Percentiles rank a stretch among this genome's conserved stretches.
phyloP scores from a whole-genome alignment of 1,140 invertebrate species.

The Drosophila nasuta region DNA sequence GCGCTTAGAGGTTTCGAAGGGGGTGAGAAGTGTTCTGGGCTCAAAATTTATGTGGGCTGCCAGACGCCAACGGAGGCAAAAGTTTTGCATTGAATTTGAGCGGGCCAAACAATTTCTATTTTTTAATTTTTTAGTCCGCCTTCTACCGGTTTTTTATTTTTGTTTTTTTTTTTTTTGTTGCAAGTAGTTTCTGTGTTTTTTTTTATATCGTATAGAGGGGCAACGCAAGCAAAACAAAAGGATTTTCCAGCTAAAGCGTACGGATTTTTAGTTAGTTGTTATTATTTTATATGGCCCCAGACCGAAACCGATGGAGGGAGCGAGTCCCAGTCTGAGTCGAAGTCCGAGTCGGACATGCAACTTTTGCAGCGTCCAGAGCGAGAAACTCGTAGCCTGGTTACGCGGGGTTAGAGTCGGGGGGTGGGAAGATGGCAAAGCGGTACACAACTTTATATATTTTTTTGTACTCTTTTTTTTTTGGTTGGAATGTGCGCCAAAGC shows the following conservation, averaged over 20 bases:
- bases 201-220: constrained; percentile 33
- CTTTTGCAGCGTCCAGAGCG: constrained; percentile 62
- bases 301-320: constrained; percentile 26
- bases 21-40: constrained; percentile 4
- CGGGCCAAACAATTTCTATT: constrained; percentile 77
- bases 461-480: constrained; percentile 44
- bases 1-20: neutral
- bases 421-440: constrained; percentile 26
- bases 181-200: constrained; percentile 65
- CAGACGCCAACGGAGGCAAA: constrained; percentile 68
- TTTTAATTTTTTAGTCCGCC: constrained; percentile 9
- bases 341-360: constrained; percentile 71
- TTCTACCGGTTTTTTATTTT: constrained; percentile 24
- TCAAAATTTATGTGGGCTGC: constrained; percentile 76
- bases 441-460: constrained; percentile 55
- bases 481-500: constrained; percentile 78
- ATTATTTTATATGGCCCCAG: constrained; percentile 79
- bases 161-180: constrained; percentile 43
- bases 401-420: constrained; percentile 3
- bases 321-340: constrained; percentile 35
- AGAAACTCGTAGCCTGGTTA: constrained; percentile 59
- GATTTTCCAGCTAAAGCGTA: constrained; percentile 82
- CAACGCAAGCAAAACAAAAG: constrained; percentile 68
- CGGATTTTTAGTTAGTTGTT: constrained; percentile 83
- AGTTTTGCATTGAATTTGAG: constrained; percentile 81